Evolutionary conservation across 2,113 vertebrate genomes (phyloP), one percentile per base, ranked within the genome.

Genomic region (Sula dactylatra): DNA sequence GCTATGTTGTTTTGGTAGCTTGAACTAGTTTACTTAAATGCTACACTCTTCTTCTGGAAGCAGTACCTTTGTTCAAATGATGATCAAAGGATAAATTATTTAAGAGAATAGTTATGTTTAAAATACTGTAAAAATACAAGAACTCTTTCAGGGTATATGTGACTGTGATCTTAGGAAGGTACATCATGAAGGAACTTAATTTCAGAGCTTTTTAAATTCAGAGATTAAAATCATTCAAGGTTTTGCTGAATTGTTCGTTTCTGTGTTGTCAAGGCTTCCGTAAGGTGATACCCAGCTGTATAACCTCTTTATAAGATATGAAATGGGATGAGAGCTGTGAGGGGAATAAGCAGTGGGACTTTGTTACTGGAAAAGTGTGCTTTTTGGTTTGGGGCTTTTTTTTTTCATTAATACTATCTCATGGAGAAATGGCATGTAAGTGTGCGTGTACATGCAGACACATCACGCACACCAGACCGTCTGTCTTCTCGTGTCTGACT

Each of bases 391-490:
- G 11, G 2, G 17, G 59, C n/a, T 49, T 6, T n/a, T 42, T 64
- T 31, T 8, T 45, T 45, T 44, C n/a, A 26, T 77, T 52, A 55
- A 9, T 82, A 34, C 14, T 80, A 7, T 34, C 25, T 82, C 13
- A 15, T 15, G 44, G 47, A 80, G 38, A 64, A 82, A 13, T 49
- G 32, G 3, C 11, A 26, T 14, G 3, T 17, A 11, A 42, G 32
- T 34, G 25, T 59, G 18, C 52, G 38, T 62, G 19, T 70, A 8
- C 32, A 6, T 1, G 2, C 25, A 69, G 71, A 25, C 0, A 16
- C 19, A 1, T 45, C 25, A 38, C 0, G 0, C n/a, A 14, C n/a
- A 25, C 42, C 34, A 52, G 32, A 29, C 31, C 0, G 0, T 42
- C 32, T 65, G 49, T 70, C 74, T 44, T 84, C 47, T 88, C 2